phyloP scores from a whole-genome alignment of 2,113 vertebrate genomes.

The Nyctibius bracteatus region DNA sequence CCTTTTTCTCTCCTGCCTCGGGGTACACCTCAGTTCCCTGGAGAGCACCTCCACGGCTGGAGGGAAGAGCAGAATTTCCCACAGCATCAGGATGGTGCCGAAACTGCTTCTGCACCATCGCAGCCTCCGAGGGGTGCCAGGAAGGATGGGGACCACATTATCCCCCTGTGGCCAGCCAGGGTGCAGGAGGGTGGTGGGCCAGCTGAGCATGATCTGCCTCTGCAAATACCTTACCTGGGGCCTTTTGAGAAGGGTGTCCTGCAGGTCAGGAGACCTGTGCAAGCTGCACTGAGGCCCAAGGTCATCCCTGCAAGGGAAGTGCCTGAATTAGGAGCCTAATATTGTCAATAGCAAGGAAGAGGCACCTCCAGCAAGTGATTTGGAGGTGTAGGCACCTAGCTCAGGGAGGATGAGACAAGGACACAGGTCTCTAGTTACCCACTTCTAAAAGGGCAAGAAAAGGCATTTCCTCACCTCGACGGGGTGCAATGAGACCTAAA shows the following conservation, averaged over 20 bases:
- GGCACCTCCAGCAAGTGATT: background rate
- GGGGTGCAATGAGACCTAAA: background rate
- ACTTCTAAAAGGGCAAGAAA: background rate
- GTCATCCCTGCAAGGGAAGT: background rate
- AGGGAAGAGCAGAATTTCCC: background rate
- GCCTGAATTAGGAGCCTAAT: background rate
- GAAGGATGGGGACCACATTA: fast-evolving
- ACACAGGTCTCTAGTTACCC: background rate
- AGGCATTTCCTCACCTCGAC: background rate
- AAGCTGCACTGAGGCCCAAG: background rate
- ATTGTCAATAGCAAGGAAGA: background rate
- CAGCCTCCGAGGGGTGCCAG: too few relatives aligned
- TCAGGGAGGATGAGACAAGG: fast-evolving
- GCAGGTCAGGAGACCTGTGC: background rate
- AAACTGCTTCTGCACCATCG: background rate
- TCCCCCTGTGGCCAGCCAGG: fast-evolving
- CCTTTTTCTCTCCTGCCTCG: background rate
- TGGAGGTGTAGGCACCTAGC: fast-evolving
- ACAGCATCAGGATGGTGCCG: fast-evolving
- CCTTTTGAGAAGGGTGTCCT: background rate
- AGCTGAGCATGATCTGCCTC: background rate
- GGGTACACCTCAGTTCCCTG: background rate
- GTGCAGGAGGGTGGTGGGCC: background rate
- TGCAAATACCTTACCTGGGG: background rate
- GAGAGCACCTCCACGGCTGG: background rate